phyloP scores from a whole-genome alignment of 2,113 vertebrate species.

The Hypanus sabinus region DNA sequence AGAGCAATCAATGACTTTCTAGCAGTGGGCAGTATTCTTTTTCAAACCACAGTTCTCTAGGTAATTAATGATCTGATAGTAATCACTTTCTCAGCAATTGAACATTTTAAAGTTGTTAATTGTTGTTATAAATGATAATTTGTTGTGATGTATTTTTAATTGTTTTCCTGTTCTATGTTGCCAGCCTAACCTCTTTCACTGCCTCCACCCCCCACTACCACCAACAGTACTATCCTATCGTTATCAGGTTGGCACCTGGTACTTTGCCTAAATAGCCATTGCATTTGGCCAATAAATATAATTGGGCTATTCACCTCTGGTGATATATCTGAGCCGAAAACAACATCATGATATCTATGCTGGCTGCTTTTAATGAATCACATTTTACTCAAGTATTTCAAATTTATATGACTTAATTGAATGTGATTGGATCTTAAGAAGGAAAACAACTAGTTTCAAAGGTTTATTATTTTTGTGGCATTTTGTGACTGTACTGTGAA shows the following conservation, averaged over 20 bases:
- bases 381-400: background rate
- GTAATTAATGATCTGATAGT: background rate
- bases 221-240: background rate
- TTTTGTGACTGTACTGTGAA: background rate
- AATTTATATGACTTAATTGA: background rate
- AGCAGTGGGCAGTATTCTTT: background rate
- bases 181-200: background rate
- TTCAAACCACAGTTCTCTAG: background rate
- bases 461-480: conserved; percentile 24
- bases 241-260: background rate
- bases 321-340: background rate
- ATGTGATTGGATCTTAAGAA: background rate
- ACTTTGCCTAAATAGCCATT: background rate
- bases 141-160: background rate
- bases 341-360: background rate
- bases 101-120: background rate
- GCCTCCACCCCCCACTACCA: no score
- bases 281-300: background rate
- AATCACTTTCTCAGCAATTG: background rate
- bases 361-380: background rate
- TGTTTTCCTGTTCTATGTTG: background rate
- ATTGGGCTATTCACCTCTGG: background rate
- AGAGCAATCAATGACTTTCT: background rate
- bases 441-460: background rate
- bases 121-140: background rate